phyloP scores from a whole-genome alignment of 1,140 invertebrate species.

The Drosophila jambulina region DNA sequence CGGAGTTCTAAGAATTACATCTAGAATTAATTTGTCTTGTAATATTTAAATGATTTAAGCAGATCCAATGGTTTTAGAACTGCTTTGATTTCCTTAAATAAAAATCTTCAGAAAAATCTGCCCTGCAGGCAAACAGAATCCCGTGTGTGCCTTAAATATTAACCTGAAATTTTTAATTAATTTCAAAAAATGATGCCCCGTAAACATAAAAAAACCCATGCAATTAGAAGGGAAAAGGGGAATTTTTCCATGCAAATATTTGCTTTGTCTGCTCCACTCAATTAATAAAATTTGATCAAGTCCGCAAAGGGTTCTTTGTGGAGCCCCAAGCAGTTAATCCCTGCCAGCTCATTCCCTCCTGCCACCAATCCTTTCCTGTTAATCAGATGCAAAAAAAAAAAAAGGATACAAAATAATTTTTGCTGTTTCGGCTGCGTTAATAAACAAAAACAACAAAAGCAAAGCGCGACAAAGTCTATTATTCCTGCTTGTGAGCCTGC shows the following conservation, averaged over 20 bases:
- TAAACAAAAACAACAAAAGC: constrained; percentile 27
- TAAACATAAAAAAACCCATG: constrained; percentile 2
- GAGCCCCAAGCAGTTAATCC: constrained; percentile 20
- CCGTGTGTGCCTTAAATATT: neutral
- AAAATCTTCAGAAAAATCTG: neutral
- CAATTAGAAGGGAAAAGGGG: constrained; percentile 13
- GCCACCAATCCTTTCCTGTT: constrained; percentile 39
- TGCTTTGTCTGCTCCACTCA: constrained; percentile 61
- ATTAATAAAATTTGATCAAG: constrained; percentile 80
- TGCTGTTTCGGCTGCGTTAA: constrained; percentile 25
- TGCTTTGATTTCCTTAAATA: too few relatives aligned
- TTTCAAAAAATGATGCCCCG: constrained; percentile 9
- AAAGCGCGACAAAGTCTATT: constrained; percentile 39
- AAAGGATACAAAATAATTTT: constrained; percentile 43
- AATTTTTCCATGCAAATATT: constrained; percentile 43
- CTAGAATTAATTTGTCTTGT: too few relatives aligned
- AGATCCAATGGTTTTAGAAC: too few relatives aligned
- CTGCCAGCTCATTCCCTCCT: constrained; percentile 7
- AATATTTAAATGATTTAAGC: too few relatives aligned
- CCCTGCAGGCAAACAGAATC: neutral
- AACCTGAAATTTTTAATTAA: constrained; percentile 15
- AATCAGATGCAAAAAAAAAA: constrained; percentile 57
- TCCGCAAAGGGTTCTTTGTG: constrained; percentile 29
- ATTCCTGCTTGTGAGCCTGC: constrained; percentile 6
- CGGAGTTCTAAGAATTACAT: neutral